These are phyloP conservation scores for Anolis sagrei DNA, from an alignment of 2,113 vertebrate genomes.

Conservation along the genomic window DNA sequence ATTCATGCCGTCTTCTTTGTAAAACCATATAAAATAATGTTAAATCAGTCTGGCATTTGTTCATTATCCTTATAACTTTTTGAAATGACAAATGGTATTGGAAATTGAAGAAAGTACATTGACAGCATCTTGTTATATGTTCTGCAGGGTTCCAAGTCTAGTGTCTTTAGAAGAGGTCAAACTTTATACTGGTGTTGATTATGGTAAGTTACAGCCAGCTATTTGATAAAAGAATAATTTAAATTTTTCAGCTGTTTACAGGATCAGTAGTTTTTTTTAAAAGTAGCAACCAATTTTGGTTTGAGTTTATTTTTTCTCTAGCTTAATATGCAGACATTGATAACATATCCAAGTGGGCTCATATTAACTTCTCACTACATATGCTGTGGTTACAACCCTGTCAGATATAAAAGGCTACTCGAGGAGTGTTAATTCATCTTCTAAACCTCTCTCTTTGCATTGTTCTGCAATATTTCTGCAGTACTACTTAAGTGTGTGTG, in stretches of 20 bases:
- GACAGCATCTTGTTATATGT: conserved; percentile 51
- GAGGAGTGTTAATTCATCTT: too few species aligned
- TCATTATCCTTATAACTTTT: neutral
- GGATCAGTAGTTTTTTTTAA: neutral
- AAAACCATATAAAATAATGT: neutral
- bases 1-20: too few species aligned
- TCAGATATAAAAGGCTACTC: neutral
- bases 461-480: too few species aligned
- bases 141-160: conserved; percentile 89
- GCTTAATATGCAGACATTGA: neutral
- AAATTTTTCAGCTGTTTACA: neutral
- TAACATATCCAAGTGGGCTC: neutral
- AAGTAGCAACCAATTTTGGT: neutral
- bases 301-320: neutral
- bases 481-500: too few species aligned
- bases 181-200: conserved; percentile 88
- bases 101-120: neutral
- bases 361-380: too few species aligned
- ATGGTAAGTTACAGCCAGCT: conserved; percentile 78
- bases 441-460: too few species aligned
- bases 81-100: neutral
- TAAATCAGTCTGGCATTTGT: neutral
- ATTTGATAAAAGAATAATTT: conserved; percentile 6
- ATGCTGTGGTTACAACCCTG: neutral
- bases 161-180: conserved; percentile 91